Conservation (phyloP, 2,113 vertebrate genomes). For the Prinia subflava region DNA sequence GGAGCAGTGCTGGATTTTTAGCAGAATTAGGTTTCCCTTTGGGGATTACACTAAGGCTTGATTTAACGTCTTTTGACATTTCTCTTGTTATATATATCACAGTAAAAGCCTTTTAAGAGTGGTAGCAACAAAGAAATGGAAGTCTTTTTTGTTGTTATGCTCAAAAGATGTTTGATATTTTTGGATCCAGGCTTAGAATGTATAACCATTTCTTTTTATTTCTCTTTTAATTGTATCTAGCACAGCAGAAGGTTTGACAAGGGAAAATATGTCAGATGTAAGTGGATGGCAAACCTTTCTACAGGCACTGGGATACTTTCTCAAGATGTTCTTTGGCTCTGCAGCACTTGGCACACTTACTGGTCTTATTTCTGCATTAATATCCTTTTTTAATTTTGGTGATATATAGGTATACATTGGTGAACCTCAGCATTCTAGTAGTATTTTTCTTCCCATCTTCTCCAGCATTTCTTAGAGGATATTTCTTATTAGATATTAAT, state of each 20-base stretch:
- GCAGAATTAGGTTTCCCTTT: conserved; percentile 39
- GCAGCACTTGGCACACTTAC: conserved; percentile 95
- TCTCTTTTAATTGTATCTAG: conserved; percentile 69
- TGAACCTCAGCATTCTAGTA: not conserved
- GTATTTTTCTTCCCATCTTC: not conserved
- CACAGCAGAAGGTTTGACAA: conserved; percentile 94
- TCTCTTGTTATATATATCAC: conserved; percentile 25
- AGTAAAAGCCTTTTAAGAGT: conserved; percentile 61
- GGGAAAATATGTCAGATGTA: conserved; percentile 83
- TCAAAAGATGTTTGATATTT: conserved; percentile 8
- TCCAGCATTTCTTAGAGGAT: not conserved
- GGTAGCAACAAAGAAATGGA: conserved; percentile 38
- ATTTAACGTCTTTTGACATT: conserved; percentile 56
- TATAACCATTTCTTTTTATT: conserved; percentile 21
- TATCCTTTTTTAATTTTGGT: conserved; percentile 80
- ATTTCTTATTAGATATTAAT: not conserved
- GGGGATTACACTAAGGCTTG: conserved; percentile 17
- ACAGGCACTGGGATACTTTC: conserved; percentile 93
- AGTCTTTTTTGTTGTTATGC: not conserved
- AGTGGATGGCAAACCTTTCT: conserved; percentile 94
- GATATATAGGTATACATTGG: not conserved
- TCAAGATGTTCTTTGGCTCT: conserved; percentile 98
- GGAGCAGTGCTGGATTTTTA: not conserved
- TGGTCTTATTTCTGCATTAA: conserved; percentile 95
- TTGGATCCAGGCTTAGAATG: conserved; percentile 12